These are phyloP conservation scores for Eubasilissa splendida DNA, from an alignment of 2,888 invertebrate species.

Conservation along the genomic window DNA sequence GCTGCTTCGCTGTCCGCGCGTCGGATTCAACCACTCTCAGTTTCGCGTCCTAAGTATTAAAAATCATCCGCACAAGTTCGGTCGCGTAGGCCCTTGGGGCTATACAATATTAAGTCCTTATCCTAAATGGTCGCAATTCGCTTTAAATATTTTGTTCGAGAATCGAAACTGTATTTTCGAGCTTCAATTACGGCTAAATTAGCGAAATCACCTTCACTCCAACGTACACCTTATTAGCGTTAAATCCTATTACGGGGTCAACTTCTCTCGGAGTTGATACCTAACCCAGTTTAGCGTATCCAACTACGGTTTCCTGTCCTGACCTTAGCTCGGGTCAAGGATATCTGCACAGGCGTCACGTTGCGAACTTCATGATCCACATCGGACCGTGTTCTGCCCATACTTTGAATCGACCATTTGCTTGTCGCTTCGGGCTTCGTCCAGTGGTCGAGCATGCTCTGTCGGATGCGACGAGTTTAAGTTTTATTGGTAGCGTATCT, in stretches of 20 bases:
- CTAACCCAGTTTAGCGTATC: no score
- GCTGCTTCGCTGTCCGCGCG: conserved; percentile 3
- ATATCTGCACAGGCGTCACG: neutral
- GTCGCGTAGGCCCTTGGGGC: no score
- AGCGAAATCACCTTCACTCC: no score
- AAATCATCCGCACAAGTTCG: no score
- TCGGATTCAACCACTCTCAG: conserved; percentile 1
- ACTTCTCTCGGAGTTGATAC: no score
- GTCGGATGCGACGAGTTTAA: conserved; percentile 19
- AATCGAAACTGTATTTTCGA: no score
- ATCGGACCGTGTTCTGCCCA: neutral
- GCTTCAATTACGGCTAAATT: no score
- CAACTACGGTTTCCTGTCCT: neutral
- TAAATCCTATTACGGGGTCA: no score
- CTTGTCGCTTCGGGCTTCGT: neutral
- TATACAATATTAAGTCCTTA: no score
- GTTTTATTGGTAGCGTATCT: conserved; percentile 15
- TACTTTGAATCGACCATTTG: neutral
- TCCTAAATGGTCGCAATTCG: no score
- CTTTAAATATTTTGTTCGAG: no score
- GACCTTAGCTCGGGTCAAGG: neutral
- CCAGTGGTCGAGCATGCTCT: conserved; percentile 2
- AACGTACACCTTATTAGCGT: no score
- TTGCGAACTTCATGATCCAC: neutral
- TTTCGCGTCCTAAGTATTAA: neutral